Conservation (phyloP, 2,113 vertebrate species). For the Solea senegalensis region DNA sequence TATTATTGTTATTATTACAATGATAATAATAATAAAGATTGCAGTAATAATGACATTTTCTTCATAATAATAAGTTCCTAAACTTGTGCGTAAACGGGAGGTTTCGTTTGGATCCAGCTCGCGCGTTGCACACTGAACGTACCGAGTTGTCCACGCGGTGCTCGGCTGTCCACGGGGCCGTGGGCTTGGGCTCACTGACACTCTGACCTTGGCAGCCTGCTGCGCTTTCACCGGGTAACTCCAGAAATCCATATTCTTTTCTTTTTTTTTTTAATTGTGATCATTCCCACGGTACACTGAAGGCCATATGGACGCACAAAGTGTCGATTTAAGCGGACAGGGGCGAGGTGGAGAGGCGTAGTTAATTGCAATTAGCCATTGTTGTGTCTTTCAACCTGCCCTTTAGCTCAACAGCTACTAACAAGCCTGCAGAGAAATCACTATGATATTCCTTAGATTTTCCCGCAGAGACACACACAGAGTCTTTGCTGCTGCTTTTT, state of each 20-base stretch:
- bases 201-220: constrained; percentile 83
- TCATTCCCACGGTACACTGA: constrained; percentile 82
- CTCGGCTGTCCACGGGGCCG: constrained; percentile 21
- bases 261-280: constrained; percentile 75
- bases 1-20: neutral
- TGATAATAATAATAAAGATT: constrained; percentile 1
- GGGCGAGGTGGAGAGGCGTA: constrained; percentile 75
- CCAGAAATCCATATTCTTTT: constrained; percentile 81
- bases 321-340: constrained; percentile 80
- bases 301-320: constrained; percentile 80
- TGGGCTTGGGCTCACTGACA: constrained; percentile 66
- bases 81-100: too few species aligned
- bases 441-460: constrained; percentile 65
- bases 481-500: constrained; percentile 18
- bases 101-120: too few species aligned
- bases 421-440: constrained; percentile 66
- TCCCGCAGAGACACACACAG: constrained; percentile 20
- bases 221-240: constrained; percentile 71
- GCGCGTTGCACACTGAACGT: neutral
- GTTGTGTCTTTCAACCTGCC: constrained; percentile 78
- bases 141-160: constrained; percentile 1
- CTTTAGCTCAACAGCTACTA: constrained; percentile 67
- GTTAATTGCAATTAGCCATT: constrained; percentile 84
- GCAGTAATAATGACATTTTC: neutral
- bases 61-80: too few species aligned